Evolutionary conservation across 35 echinoderm and acorn worm genomes (phyloP), one percentile per base, ranked within the genome.

Genomic region (Holothuria glaberrima): DNA sequence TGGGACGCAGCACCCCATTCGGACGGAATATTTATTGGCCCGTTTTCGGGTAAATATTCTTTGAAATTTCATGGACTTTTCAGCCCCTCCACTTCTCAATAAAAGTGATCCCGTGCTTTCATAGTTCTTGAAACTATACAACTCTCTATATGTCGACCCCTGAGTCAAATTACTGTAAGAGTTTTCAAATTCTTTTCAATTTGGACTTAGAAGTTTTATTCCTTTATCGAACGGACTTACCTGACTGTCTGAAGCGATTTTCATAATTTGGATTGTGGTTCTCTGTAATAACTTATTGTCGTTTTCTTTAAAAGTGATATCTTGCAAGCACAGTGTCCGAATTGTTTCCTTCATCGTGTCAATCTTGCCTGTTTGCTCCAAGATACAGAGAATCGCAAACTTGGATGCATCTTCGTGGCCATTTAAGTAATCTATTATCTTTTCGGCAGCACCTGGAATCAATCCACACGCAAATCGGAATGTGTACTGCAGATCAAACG

Each of bases 391-490:
- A 14, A 14, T 61, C 12, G 58, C 58, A 22, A 61, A 61, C 22
- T 61, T 61, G 22, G 12, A 12, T 61, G 12, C 58, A 61, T 61
- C 58, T 61, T 61, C 22, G 12, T 14, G 12, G 22, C 58, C 58
- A 14, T 61, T 22, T 12, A 61, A 12, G 58, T 61, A 61, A 14
- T 61, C 22, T 61, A 61, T 61, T 12, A 61, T 61, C 12, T 61
- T 61, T 12, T 61, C 58, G 58, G 58, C 58, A 61, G 58, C 58
- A 14, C 22, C 22, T 61, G 58, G 58, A 22, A 14, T 22, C 58
- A 61, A 22, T 61, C 58, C 58, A 71, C 68, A 71, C 26, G 68
- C 68, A 31, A 71, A 71, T 24, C 68, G 68, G 50, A 36, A n/a
- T n/a, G n/a, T n/a, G n/a, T n/a, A n/a, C n/a, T n/a, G n/a, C n/a